Conservation (phyloP, 2,113 vertebrate species). For the Spea bombifrons region DNA sequence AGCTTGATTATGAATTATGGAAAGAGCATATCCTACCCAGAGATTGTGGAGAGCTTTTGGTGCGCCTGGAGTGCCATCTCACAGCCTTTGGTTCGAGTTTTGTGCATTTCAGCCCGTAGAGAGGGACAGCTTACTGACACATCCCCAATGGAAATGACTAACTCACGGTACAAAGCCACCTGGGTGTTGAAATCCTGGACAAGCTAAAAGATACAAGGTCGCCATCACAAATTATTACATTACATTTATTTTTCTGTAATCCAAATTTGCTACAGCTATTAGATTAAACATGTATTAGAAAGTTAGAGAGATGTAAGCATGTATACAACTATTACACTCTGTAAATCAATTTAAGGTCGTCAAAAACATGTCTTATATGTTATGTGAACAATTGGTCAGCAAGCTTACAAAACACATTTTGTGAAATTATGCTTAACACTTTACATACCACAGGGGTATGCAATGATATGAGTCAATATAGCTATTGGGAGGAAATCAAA, state of each 20-base stretch:
- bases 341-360: no score
- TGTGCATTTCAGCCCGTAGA: constrained; percentile 85
- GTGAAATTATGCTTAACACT: no score
- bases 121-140: constrained; percentile 83
- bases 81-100: constrained; percentile 87
- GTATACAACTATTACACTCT: no score
- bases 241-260: not conserved
- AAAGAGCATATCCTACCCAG: constrained; percentile 76
- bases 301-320: no score
- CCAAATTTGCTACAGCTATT: no score
- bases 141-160: constrained; percentile 96
- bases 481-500: no score
- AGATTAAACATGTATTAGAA: no score
- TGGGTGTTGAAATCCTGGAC: constrained; percentile 98
- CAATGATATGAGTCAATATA: no score
- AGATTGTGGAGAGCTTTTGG: constrained; percentile 91
- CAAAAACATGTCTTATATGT: no score
- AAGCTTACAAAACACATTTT: no score
- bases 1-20: constrained; percentile 44
- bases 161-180: constrained; percentile 91
- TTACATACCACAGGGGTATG: no score
- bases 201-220: constrained; percentile 73
- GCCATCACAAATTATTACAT: constrained; percentile 35
- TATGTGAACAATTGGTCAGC: no score
- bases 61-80: constrained; percentile 90